Evolutionary conservation across 2,113 vertebrate species (phyloP), one percentile per base, ranked within the genome.

Genomic region (Budorcas taxicolor): DNA sequence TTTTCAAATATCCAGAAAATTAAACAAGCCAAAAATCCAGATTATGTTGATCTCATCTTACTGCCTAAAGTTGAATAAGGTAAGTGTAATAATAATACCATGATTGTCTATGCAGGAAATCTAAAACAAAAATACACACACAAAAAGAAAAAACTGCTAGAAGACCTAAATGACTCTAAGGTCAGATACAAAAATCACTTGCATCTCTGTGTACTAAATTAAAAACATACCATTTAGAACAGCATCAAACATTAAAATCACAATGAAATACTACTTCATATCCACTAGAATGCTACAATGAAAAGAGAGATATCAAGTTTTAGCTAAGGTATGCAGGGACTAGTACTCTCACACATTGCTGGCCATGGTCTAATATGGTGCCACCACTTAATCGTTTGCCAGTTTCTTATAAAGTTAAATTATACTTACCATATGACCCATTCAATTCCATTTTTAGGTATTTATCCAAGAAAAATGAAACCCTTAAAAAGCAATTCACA

Each of bases 1-100:
- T 47, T 78, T 94, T 90, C 40, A 86, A 95, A 93, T 87, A 96
- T 91, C 55, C 55, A 93, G 81, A 91, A 97, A 87, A 67, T 10
- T 19, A 62, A 91, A 95, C 15, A 76, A 80, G 53, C 31, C 62
- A 64, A 82, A 87, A 84, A 50, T 93, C 45, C 40, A 86, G 21
- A 89, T 81, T 50, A 82, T 90, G 19, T 80, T 33, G 6, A 67
- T 76, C 58, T 19, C 83, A 83, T 10, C 43, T 97, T 71, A 76
- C 16, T 55, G 33, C 36, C 71, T 94, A 25, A 91, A 74, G 36
- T 8, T 91, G 19, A 88, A 31, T 88, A 85, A 89, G 16, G 1
- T 83, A 64, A 80, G 19, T 85, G 14, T 52, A 91, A 25, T 23
- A 92, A 15, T 23, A 74, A 90, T 25, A 89, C 84, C 14, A 91